phyloP scores from a whole-genome alignment of 2,797 vertebrate genomes.

The Hafferia zeledoni region DNA sequence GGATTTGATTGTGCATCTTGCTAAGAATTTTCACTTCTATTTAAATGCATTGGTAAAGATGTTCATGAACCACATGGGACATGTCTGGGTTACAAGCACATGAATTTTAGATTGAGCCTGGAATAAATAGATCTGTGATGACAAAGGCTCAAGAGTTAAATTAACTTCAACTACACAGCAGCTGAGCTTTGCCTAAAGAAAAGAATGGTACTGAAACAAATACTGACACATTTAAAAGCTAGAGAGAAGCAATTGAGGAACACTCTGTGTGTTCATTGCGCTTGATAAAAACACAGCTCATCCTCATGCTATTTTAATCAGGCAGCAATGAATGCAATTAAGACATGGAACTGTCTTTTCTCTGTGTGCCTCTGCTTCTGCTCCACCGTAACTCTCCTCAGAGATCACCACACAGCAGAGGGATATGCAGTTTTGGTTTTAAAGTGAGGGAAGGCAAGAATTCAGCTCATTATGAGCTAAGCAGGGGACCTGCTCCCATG shows the following conservation, averaged over 20 bases:
- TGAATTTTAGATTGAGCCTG: background rate
- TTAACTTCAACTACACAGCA: background rate
- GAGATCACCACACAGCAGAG: background rate
- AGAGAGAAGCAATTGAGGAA: background rate
- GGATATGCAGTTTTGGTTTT: background rate
- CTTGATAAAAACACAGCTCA: background rate
- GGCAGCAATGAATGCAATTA: background rate
- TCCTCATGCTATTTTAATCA: background rate
- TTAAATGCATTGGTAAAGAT: background rate
- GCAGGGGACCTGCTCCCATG: background rate
- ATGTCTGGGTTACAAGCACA: background rate
- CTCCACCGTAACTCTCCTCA: background rate
- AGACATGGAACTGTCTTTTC: background rate
- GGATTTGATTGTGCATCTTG: background rate
- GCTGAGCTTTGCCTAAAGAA: background rate
- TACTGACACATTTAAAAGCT: background rate
- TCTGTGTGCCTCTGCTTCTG: background rate
- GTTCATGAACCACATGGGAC: background rate
- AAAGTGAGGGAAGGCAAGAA: background rate
- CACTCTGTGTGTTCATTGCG: background rate
- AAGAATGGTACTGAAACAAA: background rate
- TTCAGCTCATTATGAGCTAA: background rate
- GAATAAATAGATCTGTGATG: background rate
- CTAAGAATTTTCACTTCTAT: background rate
- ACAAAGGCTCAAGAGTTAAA: background rate